phyloP scores from a whole-genome alignment of 2,888 invertebrate species.

The Orchesella flavescens region DNA sequence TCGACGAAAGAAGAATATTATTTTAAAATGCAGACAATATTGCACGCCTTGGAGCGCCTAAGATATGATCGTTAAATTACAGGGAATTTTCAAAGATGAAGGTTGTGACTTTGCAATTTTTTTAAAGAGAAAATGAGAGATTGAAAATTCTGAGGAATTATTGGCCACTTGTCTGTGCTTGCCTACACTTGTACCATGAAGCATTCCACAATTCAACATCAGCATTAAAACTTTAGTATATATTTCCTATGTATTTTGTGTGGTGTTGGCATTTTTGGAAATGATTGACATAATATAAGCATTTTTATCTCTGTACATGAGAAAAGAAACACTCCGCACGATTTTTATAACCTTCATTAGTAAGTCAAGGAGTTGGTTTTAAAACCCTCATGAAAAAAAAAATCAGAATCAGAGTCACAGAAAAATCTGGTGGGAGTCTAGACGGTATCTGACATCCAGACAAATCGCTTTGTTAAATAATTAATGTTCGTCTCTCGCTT shows the following conservation, averaged over 20 bases:
- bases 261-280: background rate
- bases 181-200: too few relatives aligned
- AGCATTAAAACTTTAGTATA: background rate
- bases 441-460: slow-evolving; percentile 45
- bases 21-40: slow-evolving; percentile 9
- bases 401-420: background rate
- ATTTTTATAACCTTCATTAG: slow-evolving; percentile 15
- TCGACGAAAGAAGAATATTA: too few relatives aligned
- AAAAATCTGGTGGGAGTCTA: slow-evolving; percentile 38
- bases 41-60: slow-evolving; percentile 9
- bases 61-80: slow-evolving; percentile 10
- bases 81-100: slow-evolving; percentile 16
- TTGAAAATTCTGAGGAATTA: too few relatives aligned
- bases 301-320: too few relatives aligned
- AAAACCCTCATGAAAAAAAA: slow-evolving; percentile 23
- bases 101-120: slow-evolving; percentile 12
- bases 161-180: too few relatives aligned
- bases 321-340: background rate
- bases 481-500: slow-evolving; percentile 42
- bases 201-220: too few relatives aligned
- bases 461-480: slow-evolving; percentile 47
- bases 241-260: background rate
- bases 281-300: background rate
- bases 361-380: slow-evolving; percentile 10
- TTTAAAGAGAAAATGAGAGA: background rate